Evolutionary conservation across 2,888 invertebrate species (phyloP).

Genomic region (Epistrophe grossulariae): DNA sequence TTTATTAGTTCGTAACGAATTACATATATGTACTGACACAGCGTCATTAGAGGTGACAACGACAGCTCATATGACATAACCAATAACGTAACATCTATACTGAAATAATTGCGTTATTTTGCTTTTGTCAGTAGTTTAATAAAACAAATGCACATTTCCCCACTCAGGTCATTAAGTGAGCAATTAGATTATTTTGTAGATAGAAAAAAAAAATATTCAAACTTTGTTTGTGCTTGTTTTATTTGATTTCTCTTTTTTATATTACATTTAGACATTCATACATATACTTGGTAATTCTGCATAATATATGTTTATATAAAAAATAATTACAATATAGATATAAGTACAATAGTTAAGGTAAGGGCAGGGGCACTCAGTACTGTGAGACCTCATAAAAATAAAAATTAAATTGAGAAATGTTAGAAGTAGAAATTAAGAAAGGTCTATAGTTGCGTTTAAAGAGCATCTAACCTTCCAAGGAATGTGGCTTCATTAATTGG

Average conservation of each 20-base stretch:
- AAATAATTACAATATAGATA: background rate
- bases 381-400: too few relatives aligned
- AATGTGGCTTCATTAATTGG: too few relatives aligned
- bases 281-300: background rate
- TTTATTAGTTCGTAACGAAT: slow-evolving; percentile 20
- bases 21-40: background rate
- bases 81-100: background rate
- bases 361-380: background rate
- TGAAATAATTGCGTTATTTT: slow-evolving; percentile 24
- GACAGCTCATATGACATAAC: slow-evolving; percentile 21
- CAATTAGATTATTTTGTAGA: slow-evolving; percentile 20
- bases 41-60: background rate
- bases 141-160: slow-evolving; percentile 41
- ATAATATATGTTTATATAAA: background rate
- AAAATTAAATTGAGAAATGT: too few relatives aligned
- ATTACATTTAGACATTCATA: background rate
- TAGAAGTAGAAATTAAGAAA: too few relatives aligned
- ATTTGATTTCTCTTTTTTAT: slow-evolving; percentile 15
- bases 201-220: background rate
- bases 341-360: background rate
- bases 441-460: too few relatives aligned
- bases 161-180: slow-evolving; percentile 30
- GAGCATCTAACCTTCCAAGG: too few relatives aligned
- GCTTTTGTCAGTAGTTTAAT: slow-evolving; percentile 32
- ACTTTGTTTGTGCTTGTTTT: background rate